Conservation (phyloP, 2,113 vertebrate species). For the Dipodomys merriami region DNA sequence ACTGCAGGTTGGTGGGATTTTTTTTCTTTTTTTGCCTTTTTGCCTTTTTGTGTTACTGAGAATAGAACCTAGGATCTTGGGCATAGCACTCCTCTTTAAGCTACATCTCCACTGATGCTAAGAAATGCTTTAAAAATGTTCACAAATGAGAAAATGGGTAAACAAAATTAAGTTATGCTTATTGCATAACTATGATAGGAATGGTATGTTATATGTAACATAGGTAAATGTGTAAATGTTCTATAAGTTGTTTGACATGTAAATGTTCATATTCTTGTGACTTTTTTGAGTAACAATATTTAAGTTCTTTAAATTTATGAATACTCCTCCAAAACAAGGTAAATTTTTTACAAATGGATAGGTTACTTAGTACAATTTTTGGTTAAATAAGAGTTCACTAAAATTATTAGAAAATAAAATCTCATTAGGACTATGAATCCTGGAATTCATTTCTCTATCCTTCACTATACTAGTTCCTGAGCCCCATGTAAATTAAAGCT, state of each 20-base stretch:
- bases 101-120: neutral
- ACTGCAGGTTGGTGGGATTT: neutral
- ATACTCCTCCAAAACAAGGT: neutral
- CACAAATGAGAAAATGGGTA: neutral
- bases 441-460: constrained; percentile 1
- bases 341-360: constrained; percentile 26
- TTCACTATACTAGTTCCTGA: neutral
- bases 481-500: constrained; percentile 18
- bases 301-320: constrained; percentile 44
- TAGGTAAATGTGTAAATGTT: neutral
- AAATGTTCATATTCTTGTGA: constrained; percentile 17
- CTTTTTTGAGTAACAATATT: constrained; percentile 51
- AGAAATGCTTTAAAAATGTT: neutral
- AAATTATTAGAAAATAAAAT: constrained; percentile 48
- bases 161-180: constrained; percentile 28
- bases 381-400: constrained; percentile 5
- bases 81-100: neutral
- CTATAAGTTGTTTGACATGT: constrained; percentile 40
- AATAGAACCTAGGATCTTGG: neutral
- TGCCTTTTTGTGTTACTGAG: neutral
- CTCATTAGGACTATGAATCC: neutral
- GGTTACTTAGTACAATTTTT: constrained; percentile 53
- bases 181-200: neutral
- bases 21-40: neutral
- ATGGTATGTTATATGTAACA: neutral